phyloP scores from a whole-genome alignment of 1,140 invertebrate genomes.

The Drosophila kikkawai region DNA sequence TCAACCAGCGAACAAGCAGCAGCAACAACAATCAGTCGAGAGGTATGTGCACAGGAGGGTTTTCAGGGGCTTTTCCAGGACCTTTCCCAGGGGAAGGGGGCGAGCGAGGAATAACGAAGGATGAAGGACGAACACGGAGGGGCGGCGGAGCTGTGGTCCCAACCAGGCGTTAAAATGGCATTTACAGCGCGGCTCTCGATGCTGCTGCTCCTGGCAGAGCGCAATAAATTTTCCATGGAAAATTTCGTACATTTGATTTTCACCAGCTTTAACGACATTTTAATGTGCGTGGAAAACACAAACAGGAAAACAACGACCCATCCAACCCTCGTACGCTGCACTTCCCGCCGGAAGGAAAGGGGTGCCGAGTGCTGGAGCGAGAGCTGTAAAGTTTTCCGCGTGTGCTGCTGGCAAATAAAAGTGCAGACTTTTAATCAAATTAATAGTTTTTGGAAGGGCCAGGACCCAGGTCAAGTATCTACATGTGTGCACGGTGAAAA shows the following conservation, averaged over 20 bases:
- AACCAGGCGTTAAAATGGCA: conserved; percentile 67
- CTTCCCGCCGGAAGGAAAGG: conserved; percentile 8
- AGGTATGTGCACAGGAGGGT: conserved; percentile 33
- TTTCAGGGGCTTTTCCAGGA: conserved; percentile 12
- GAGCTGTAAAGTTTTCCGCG: conserved; percentile 55
- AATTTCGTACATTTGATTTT: conserved; percentile 82
- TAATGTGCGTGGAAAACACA: conserved; percentile 78
- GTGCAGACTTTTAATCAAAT: conserved; percentile 78
- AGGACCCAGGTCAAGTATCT: conserved; percentile 46
- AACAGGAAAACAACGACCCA: conserved; percentile 52
- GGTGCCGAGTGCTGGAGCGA: conserved; percentile 3
- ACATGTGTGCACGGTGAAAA: conserved; percentile 26
- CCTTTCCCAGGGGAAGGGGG: background rate
- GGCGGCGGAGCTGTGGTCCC: conserved; percentile 26
- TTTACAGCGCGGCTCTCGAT: conserved; percentile 51
- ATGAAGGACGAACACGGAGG: background rate
- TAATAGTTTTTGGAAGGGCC: conserved; percentile 66
- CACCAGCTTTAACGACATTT: conserved; percentile 82
- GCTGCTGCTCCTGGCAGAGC: conserved; percentile 24
- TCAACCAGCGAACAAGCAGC: conserved; percentile 72
- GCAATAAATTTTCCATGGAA: conserved; percentile 76
- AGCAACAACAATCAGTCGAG: conserved; percentile 41
- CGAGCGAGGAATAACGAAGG: background rate
- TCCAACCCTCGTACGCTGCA: conserved; percentile 25
- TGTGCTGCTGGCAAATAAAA: conserved; percentile 74